Evolutionary conservation across 2,888 invertebrate species (phyloP).

Genomic region (Agrilus mali): DNA sequence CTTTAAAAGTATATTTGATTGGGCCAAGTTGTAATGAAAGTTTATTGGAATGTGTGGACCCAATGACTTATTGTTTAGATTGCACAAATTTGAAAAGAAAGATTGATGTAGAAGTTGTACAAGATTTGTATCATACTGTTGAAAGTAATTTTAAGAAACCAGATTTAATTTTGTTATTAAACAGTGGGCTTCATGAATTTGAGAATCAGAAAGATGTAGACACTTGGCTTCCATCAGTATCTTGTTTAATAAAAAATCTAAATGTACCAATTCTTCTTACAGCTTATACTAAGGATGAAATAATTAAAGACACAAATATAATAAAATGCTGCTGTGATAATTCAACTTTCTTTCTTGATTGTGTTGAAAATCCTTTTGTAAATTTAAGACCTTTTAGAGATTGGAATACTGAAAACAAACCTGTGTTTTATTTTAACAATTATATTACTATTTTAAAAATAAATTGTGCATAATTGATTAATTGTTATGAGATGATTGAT

Average conservation of each 20-base stretch:
- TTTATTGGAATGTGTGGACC: background rate
- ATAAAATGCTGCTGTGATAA: constrained; percentile 7
- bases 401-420: constrained; percentile 17
- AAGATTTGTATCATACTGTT: constrained; percentile 21
- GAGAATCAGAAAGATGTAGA: constrained; percentile 12
- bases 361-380: constrained; percentile 20
- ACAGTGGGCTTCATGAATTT: constrained; percentile 27
- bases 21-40: constrained; percentile 20
- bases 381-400: constrained; percentile 22
- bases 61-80: constrained; percentile 14
- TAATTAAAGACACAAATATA: constrained; percentile 18
- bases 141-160: constrained; percentile 16
- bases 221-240: constrained; percentile 22
- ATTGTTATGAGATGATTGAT: too few relatives aligned
- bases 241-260: constrained; percentile 14
- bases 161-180: constrained; percentile 25
- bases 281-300: constrained; percentile 24
- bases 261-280: constrained; percentile 22
- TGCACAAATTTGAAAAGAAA: constrained; percentile 7
- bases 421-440: constrained; percentile 23
- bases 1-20: constrained; percentile 19
- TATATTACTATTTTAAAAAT: constrained; percentile 17
- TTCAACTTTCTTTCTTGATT: constrained; percentile 11
- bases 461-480: too few relatives aligned
- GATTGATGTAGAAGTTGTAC: constrained; percentile 9